Evolutionary conservation across 2,797 vertebrate genomes (phyloP).

Genomic region (Acanthis flammea): DNA sequence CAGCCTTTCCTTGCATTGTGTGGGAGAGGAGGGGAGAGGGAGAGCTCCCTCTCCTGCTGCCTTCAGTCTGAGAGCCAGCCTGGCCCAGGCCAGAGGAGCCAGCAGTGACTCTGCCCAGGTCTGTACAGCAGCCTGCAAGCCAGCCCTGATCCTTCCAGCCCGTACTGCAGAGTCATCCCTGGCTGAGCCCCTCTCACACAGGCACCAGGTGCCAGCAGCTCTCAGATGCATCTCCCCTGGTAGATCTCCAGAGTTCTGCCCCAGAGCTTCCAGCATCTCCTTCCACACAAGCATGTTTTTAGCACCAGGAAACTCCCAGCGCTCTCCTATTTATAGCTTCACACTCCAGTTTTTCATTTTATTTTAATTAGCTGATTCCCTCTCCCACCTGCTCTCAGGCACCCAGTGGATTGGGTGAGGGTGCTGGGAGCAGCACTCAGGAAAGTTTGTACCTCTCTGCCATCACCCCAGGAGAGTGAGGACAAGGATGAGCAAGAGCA

Average conservation of each 20-base stretch:
- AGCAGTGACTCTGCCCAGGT: neutral
- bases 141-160: neutral
- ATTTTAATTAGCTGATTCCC: neutral
- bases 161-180: neutral
- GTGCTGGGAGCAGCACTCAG: neutral
- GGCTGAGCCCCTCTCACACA: neutral
- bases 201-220: neutral
- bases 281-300: neutral
- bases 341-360: neutral
- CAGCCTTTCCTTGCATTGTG: neutral
- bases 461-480: neutral
- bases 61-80: neutral
- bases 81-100: neutral
- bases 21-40: neutral
- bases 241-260: neutral
- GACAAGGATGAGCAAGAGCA: neutral
- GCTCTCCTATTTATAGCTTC: neutral
- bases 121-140: neutral
- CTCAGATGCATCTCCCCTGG: neutral
- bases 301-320: neutral
- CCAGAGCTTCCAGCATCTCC: neutral
- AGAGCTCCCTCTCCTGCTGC: neutral
- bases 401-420: rapidly evolving
- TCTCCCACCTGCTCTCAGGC: neutral
- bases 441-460: neutral